A percentile compares a stretch with the other conserved stretches of the same genome.
These are phyloP conservation scores for Choloepus hoffmanni DNA, from an alignment of 2,113 vertebrate species.

Conservation along the genomic window DNA sequence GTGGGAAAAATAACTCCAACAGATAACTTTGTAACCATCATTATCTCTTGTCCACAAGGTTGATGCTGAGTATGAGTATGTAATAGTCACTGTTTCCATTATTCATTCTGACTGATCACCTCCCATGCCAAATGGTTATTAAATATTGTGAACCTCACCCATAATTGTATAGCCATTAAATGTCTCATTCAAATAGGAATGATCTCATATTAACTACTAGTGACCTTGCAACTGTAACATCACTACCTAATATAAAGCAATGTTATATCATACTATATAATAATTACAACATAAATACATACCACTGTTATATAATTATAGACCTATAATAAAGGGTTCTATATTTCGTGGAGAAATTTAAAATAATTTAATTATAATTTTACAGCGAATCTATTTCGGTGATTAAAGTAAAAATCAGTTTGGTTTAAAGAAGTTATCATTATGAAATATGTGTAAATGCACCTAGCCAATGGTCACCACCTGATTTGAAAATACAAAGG, in stretches of 20 bases:
- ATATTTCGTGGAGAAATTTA: neutral
- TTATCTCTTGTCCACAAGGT: neutral
- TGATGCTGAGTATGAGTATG: neutral
- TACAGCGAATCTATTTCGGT: neutral
- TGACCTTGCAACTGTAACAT: neutral
- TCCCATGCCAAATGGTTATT: neutral
- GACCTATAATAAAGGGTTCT: conserved; percentile 2
- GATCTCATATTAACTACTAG: neutral
- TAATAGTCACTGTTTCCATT: neutral
- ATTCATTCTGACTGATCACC: neutral
- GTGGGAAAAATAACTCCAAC: neutral
- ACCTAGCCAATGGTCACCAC: neutral
- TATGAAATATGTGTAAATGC: neutral
- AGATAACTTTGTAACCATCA: neutral
- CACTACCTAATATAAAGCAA: neutral
- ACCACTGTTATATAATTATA: neutral
- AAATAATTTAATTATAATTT: conserved; percentile 32
- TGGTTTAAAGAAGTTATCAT: neutral
- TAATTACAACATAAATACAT: neutral
- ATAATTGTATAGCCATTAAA: neutral
- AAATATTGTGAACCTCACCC: neutral
- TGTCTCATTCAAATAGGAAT: neutral
- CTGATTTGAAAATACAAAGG: neutral
- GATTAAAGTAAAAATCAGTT: conserved; percentile 12
- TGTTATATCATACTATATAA: neutral